Percentiles rank a stretch among this genome's conserved stretches.
These are phyloP conservation scores for Protodeltote pygarga DNA, from an alignment of 2,888 invertebrate genomes.

Conservation along the genomic window DNA sequence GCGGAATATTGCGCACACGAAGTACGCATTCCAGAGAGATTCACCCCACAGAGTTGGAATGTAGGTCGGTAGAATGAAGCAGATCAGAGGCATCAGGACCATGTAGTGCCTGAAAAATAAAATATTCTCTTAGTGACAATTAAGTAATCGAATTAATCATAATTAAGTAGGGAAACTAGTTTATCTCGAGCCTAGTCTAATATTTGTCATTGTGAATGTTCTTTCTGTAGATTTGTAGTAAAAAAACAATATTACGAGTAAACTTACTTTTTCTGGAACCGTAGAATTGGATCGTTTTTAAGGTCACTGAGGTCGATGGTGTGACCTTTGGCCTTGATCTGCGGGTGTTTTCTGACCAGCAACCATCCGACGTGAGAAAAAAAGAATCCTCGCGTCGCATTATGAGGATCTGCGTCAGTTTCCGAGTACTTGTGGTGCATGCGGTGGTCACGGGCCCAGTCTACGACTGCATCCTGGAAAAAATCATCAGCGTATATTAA, in stretches of 20 bases:
- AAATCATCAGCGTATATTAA: too few relatives aligned
- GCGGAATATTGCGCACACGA: constrained; percentile 90
- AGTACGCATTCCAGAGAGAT: constrained; percentile 88
- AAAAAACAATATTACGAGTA: not conserved
- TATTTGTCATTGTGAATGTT: too few relatives aligned
- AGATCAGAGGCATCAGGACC: constrained; percentile 90
- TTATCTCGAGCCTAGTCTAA: too few relatives aligned
- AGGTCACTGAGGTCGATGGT: constrained; percentile 95
- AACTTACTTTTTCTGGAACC: constrained; percentile 94
- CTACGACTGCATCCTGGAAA: constrained; percentile 89
- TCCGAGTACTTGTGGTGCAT: constrained; percentile 97
- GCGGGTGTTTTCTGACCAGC: constrained; percentile 95
- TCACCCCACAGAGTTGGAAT: constrained; percentile 94
- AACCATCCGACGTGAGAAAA: constrained; percentile 99
- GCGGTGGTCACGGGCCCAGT: constrained; percentile 93
- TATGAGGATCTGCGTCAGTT: constrained; percentile 97
- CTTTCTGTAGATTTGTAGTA: too few relatives aligned
- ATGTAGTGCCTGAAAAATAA: constrained; percentile 89
- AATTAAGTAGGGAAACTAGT: too few relatives aligned
- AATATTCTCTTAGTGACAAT: not conserved
- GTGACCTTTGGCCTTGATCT: constrained; percentile 95
- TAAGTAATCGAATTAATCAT: too few relatives aligned
- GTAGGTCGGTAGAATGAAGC: constrained; percentile 92
- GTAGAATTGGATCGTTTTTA: constrained; percentile 91
- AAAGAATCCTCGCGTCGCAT: constrained; percentile 97